Evolutionary conservation across 2,113 vertebrate species (phyloP).

Genomic region (Gasterosteus nipponicus): DNA sequence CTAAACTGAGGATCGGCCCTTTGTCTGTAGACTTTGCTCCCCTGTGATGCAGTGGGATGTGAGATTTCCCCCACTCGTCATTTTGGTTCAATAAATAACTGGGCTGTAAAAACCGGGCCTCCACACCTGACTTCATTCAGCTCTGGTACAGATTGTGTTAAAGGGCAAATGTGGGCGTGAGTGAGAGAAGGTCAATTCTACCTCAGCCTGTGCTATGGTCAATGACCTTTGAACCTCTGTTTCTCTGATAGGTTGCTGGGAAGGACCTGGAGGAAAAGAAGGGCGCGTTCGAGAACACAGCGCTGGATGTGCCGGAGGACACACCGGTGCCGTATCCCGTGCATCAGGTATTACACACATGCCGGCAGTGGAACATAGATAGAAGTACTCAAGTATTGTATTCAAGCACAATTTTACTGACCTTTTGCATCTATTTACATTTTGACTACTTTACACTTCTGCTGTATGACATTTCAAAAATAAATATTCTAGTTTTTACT

Average conservation of each 20-base stretch:
- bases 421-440: not conserved
- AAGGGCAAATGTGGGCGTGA: conserved; percentile 31
- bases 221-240: conserved; percentile 36
- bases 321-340: conserved; percentile 74
- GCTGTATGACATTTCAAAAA: not conserved
- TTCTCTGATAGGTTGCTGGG: conserved; percentile 67
- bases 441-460: not conserved
- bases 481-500: not conserved
- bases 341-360: conserved; percentile 70
- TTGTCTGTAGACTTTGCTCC: conserved; percentile 52
- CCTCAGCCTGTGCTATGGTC: not conserved
- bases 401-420: not conserved
- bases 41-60: not conserved
- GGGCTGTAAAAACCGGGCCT: conserved; percentile 22
- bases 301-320: conserved; percentile 74
- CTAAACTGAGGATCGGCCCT: not conserved
- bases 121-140: conserved; percentile 14
- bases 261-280: conserved; percentile 75
- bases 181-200: conserved; percentile 2
- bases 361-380: not conserved
- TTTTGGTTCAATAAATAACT: conserved; percentile 77
- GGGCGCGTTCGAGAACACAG: conserved; percentile 69
- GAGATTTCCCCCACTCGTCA: conserved; percentile 7
- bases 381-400: not conserved
- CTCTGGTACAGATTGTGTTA: not conserved